Percentiles rank a stretch among this genome's conserved stretches.
Conservation (phyloP, 2,797 vertebrate species). For the Neosalanx taihuensis region DNA sequence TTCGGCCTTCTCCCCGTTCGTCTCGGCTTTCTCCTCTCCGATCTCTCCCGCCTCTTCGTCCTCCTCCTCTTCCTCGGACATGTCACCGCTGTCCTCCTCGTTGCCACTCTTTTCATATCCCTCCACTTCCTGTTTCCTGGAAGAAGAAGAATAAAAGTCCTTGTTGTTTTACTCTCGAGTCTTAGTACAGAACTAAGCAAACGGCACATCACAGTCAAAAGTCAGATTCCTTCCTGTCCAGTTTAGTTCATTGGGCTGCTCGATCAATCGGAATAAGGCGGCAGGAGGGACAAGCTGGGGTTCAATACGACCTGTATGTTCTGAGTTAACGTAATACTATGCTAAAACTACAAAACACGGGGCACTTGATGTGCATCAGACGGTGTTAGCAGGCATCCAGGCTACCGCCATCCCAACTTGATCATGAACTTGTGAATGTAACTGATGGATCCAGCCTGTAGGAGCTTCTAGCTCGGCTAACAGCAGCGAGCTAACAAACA, state of each 20-base stretch:
- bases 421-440: slow-evolving; percentile 31
- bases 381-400: neutral
- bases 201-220: too few relatives aligned
- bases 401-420: neutral
- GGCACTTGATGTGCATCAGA: neutral
- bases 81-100: slow-evolving; percentile 92
- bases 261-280: too few relatives aligned
- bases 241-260: too few relatives aligned
- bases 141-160: neutral
- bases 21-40: slow-evolving; percentile 64
- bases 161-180: too few relatives aligned
- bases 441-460: too few relatives aligned
- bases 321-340: too few relatives aligned
- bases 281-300: too few relatives aligned
- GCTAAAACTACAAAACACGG: neutral
- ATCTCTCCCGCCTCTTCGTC: slow-evolving; percentile 61
- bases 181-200: too few relatives aligned
- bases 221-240: too few relatives aligned
- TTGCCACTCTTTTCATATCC: slow-evolving; percentile 85
- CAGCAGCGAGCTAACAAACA: neutral
- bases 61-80: slow-evolving; percentile 82
- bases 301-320: too few relatives aligned
- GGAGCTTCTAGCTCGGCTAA: slow-evolving; percentile 36
- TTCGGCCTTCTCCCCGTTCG: slow-evolving; percentile 72
- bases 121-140: slow-evolving; percentile 86